Base-by-base conservation (phyloP, 2,797 vertebrate genomes). In the Argyrosomus regius region DNA sequence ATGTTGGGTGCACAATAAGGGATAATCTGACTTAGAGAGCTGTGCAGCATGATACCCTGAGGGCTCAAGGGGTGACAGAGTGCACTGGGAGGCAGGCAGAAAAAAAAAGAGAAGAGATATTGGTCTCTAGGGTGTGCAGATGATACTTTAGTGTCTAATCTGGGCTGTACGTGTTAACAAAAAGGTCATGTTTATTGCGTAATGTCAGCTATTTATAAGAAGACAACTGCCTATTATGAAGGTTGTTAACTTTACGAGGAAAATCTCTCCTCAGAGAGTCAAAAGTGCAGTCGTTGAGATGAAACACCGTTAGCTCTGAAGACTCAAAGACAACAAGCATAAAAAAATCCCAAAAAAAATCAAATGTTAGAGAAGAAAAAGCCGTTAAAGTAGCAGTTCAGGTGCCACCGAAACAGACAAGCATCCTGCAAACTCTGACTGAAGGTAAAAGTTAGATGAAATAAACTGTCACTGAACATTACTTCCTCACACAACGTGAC, bases 51-150 rank as follows among this genome's bases (percentile, higher is more conserved):
- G 87, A 90, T 78, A 88, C 87, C 91, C 91, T 43, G 80, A 90
- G 90, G 89, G 89, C 89, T 86, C 73, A 66, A 77, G 74, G 84
- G 92, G 87, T 92, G 88, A 92, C 77, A 52, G 90, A 89, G 92
- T 92, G 89, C 91, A 92, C 52, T 49, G 70, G 4, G 61, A 86
- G 59, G 72, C 59, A 86, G 82, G 35, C 35, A 35, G 35, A 7
- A 7, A 65, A 76, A 86, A 82, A 84, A 72, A 75, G 26, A 70
- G 60, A 74, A 62, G 39, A 72, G 67, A 86, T 81, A 84, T 68
- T 73, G 61, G 82, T 85, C 85, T 84, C 87, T 14, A 10, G 77
- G 62, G 85, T 62, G 73, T 73, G 45, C 57, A 81, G 65, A 81
- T 66, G 77, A 91, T 86, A 86, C 82, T 73, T 70, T 48, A 67